Conservation (phyloP, 2,113 vertebrate species). For the Anolis carolinensis region DNA sequence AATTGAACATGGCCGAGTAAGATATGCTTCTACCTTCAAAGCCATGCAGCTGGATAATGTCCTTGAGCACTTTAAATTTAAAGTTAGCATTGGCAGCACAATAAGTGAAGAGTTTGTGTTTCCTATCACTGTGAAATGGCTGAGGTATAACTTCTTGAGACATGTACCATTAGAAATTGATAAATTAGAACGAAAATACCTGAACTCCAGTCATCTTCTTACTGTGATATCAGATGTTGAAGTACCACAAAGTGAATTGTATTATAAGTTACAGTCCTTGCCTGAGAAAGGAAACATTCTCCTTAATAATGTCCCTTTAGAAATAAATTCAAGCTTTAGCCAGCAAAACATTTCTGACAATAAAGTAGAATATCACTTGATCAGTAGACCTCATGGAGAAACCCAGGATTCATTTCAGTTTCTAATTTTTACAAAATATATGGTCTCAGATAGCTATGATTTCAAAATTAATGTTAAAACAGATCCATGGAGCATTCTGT, state of each 20-base stretch:
- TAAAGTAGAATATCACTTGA: constrained; percentile 82
- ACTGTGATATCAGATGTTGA: constrained; percentile 70
- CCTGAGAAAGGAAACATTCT: constrained; percentile 85
- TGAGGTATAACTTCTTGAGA: constrained; percentile 79
- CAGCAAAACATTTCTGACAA: constrained; percentile 80
- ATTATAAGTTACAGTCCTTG: constrained; percentile 81
- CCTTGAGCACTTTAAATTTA: constrained; percentile 85
- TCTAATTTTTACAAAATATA: constrained; percentile 81
- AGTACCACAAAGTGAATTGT: constrained; percentile 77
- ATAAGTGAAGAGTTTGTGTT: constrained; percentile 79
- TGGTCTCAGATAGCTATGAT: constrained; percentile 79
- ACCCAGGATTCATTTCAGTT: constrained; percentile 84
- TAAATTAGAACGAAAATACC: constrained; percentile 77
- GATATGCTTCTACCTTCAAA: constrained; percentile 82
- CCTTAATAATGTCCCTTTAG: constrained; percentile 76
- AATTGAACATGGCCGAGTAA: constrained; percentile 76
- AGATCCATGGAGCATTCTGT: constrained; percentile 75
- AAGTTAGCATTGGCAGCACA: constrained; percentile 79
- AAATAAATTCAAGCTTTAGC: constrained; percentile 82
- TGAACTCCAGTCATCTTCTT: constrained; percentile 80
- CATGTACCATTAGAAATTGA: constrained; percentile 78
- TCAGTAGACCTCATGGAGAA: constrained; percentile 73
- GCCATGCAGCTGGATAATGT: constrained; percentile 78
- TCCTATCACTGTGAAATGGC: constrained; percentile 81
- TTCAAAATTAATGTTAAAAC: constrained; percentile 86